Percentiles rank a stretch among this genome's conserved stretches.
phyloP scores from a whole-genome alignment of 2,113 vertebrate genomes.

The Sapayoa aenigma region DNA sequence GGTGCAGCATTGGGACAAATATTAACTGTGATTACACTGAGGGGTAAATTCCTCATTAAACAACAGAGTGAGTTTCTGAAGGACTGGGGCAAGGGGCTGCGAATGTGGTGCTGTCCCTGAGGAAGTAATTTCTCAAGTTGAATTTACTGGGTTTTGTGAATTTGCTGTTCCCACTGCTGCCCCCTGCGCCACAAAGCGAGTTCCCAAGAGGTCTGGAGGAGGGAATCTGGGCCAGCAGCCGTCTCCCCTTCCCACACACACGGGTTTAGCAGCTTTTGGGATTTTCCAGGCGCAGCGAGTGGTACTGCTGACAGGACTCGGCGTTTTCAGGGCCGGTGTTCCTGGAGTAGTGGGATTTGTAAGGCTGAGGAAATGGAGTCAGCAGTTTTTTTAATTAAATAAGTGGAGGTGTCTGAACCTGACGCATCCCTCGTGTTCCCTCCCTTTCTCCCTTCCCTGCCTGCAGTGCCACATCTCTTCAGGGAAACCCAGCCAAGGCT shows the following conservation, averaged over 20 bases:
- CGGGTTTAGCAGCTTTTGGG: background rate
- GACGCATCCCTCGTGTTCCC: background rate
- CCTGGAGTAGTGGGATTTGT: background rate
- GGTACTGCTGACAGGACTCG: background rate
- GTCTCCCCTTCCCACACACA: fast-evolving
- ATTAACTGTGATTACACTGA: fast-evolving
- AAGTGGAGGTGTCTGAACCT: background rate
- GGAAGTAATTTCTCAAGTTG: background rate
- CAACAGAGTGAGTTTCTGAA: background rate
- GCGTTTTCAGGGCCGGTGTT: background rate
- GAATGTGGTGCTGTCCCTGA: fast-evolving
- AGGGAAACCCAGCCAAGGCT: background rate
- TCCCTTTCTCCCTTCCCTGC: background rate
- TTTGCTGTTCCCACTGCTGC: background rate
- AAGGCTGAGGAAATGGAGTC: background rate
- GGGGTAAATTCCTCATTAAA: background rate
- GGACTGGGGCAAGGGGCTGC: background rate
- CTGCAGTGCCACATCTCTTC: background rate
- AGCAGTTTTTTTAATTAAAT: background rate
- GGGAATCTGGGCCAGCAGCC: fast-evolving
- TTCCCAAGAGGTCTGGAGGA: background rate
- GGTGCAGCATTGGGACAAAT: fast-evolving
- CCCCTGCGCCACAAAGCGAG: fast-evolving
- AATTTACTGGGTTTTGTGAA: background rate
- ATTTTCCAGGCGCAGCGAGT: background rate